Evolutionary conservation across 2,113 vertebrate species (phyloP), one percentile per base, ranked within the genome.

Genomic region (Poeciliopsis turrubarensis): DNA sequence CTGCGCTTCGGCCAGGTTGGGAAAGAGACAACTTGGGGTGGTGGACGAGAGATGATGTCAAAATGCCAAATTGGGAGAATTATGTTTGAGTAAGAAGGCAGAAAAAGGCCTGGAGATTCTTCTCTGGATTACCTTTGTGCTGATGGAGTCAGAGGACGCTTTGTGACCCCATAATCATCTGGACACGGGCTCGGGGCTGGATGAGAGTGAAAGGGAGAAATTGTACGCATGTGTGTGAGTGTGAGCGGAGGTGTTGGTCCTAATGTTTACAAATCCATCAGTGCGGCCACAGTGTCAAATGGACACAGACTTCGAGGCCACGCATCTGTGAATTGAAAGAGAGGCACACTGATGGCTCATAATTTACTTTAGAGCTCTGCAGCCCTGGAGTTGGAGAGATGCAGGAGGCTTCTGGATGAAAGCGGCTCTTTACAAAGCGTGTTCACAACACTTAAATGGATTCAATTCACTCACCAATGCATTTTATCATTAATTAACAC

Each of bases 211-310:
- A 70, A 79, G 60, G 66, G 68, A 75, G 75, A 68, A 68, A 82
- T 84, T 75, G 64, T 60, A 30, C 66, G 60, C 60, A 76, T 34
- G 82, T 74, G 82, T 70, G 82, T 78, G 65, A 29, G 84, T 74
- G 83, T 75, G 80, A 44, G 66, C 65, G 80, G 79, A 67, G 65
- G 85, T 57, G 85, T 86, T 92, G 90, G 92, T 84, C 90, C 89
- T 85, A 32, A 70, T 87, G 90, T 93, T 93, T 94, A 93, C 91
- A 92, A 93, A 92, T 92, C 89, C 87, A 92, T 93, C 93, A 90
- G 81, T 60, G 83, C 70, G 84, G 75, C 78, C 89, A 81, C 79
- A 70, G 83, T 88, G 89, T 81, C 90, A 93, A 94, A 93, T 93
- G 87, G 90, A 93, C 91, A 88, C 82, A 93, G 89, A 92, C 89